phyloP scores from a whole-genome alignment of 2,888 invertebrate species.

The Seladonia tumulorum region DNA sequence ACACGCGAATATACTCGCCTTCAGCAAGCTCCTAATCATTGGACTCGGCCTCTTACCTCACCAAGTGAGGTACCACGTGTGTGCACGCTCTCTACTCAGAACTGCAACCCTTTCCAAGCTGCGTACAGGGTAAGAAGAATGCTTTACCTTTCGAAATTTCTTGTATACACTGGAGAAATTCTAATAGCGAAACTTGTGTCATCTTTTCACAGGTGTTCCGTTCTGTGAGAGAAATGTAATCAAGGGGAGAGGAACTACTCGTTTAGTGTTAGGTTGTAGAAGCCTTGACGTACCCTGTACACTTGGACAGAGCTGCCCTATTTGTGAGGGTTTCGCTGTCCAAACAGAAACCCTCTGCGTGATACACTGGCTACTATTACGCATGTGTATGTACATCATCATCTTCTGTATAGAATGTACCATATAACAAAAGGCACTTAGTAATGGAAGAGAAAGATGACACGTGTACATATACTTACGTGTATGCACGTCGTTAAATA shows the following conservation, averaged over 20 bases:
- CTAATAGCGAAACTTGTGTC: not conserved
- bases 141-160: not conserved
- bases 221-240: not conserved
- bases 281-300: not conserved
- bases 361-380: not conserved
- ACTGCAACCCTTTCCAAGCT: slow-evolving; percentile 2
- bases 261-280: not conserved
- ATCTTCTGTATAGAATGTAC: not conserved
- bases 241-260: not conserved
- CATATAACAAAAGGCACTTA: not conserved
- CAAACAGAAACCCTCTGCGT: not conserved
- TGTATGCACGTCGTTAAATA: slow-evolving; percentile 18
- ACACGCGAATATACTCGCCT: slow-evolving; percentile 29
- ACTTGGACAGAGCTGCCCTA: slow-evolving; percentile 12
- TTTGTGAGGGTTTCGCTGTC: not conserved
- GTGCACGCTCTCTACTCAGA: not conserved
- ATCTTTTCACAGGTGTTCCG: not conserved
- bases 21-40: slow-evolving; percentile 21
- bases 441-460: not conserved
- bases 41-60: slow-evolving; percentile 36
- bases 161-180: not conserved
- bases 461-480: slow-evolving; percentile 26
- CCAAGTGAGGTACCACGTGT: not conserved
- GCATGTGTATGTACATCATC: not conserved
- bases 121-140: slow-evolving; percentile 3